Base-by-base conservation (phyloP, 2,888 invertebrate genomes). In the Hydropsyche betteni region DNA sequence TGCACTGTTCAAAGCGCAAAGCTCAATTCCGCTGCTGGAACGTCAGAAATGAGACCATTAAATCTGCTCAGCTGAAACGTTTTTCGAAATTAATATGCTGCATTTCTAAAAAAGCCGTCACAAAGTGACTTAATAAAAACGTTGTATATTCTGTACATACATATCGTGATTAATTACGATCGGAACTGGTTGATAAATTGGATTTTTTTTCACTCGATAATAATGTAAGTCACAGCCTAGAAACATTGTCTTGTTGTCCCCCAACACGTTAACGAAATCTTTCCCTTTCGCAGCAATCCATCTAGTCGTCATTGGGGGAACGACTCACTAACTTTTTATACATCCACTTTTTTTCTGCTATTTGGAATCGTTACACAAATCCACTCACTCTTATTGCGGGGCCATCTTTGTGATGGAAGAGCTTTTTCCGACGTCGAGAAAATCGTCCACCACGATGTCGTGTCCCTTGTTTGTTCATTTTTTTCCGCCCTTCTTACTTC, bases 1-100 rank as follows among this genome's bases (percentile, higher is more conserved):
- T 70, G 70, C 53, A 70, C 70, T 5, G 53, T 34, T 69, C 10
- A n/a, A 44, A 50, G 69, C 69, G 36, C 51, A 69, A 69, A 69
- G 69, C 69, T 69, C 69, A 24, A 50, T 14, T 69, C 16, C 16
- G 14, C 51, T 16, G 14, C 10, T 38, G 7, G 44, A 34, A n/a
- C n/a, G n/a, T 16, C 5, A n/a, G 53, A 58, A 16, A 24, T 4
- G 14, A 24, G 16, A 58, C n/a, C 8, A 8, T 44, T 44, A 6
- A 10, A 44, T 44, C 10, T 44, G 10, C 1, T 8, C 10, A 10
- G 10, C 44, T 44, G 10, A 44, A 44, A 44, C 3, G 3, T 24
- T 16, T 58, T 58, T 12, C 53, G 53, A 12, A 53, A 53, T 53
- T 53, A 53, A 53, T 53, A 53, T 6, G 1, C 12, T 53, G 53